Conservation (phyloP, 2,888 invertebrate species). For the Oxycera nigricornis region DNA sequence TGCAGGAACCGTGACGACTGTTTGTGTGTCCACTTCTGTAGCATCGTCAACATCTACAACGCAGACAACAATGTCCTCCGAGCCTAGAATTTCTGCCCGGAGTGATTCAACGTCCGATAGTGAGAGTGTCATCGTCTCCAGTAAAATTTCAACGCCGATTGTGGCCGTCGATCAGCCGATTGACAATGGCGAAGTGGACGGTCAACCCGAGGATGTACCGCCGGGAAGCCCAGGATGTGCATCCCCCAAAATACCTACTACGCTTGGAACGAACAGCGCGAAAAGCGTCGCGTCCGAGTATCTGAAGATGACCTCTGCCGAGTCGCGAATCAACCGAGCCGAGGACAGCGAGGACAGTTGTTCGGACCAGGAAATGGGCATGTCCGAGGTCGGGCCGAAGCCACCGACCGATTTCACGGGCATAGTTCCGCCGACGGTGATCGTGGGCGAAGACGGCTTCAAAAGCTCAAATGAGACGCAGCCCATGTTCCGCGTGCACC, state of each 20-base stretch:
- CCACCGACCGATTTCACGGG: conserved; percentile 55
- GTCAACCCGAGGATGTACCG: neutral
- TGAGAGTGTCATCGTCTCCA: neutral
- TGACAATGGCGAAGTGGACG: conserved; percentile 14
- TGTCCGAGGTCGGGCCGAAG: conserved; percentile 49
- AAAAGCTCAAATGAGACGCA: conserved; percentile 61
- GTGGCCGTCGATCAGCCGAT: neutral
- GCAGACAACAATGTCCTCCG: neutral
- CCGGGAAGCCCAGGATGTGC: neutral
- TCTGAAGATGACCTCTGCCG: conserved; percentile 66
- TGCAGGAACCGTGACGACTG: neutral
- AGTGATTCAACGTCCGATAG: conserved; percentile 15
- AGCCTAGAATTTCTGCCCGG: conserved; percentile 4
- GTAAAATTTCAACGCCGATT: neutral
- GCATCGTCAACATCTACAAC: neutral
- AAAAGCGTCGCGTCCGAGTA: conserved; percentile 73
- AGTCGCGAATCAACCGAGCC: conserved; percentile 44
- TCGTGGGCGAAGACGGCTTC: conserved; percentile 71
- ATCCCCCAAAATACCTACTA: neutral
- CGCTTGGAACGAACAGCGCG: conserved; percentile 55
- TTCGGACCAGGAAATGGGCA: conserved; percentile 49
- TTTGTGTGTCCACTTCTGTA: neutral
- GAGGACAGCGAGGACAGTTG: conserved; percentile 50
- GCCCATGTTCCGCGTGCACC: conserved; percentile 65
- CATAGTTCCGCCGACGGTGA: conserved; percentile 59